These are phyloP conservation scores for Nineta flava DNA, from an alignment of 2,888 invertebrate genomes.

Conservation along the genomic window DNA sequence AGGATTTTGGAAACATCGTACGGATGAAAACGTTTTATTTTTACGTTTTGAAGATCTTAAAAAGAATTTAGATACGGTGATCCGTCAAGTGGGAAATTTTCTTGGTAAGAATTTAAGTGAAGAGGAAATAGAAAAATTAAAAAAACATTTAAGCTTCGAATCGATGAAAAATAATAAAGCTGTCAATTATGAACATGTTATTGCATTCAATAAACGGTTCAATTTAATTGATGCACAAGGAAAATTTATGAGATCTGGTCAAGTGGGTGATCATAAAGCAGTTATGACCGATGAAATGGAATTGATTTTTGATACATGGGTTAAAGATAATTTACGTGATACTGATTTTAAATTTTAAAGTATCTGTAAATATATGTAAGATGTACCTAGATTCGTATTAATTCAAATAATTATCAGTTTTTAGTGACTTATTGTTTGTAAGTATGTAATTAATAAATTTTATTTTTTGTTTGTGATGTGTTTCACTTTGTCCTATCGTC, in stretches of 20 bases:
- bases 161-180: constrained; percentile 32
- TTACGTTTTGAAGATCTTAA: constrained; percentile 22
- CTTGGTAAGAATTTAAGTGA: constrained; percentile 22
- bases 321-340: no score
- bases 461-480: no score
- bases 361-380: no score
- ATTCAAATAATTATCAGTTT: no score
- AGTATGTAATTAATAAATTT: no score
- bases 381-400: no score
- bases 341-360: no score
- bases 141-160: constrained; percentile 32
- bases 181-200: constrained; percentile 25
- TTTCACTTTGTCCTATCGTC: no score
- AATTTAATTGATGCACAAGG: constrained; percentile 11
- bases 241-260: constrained; percentile 23
- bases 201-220: constrained; percentile 16
- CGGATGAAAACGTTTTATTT: constrained; percentile 17
- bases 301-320: constrained; percentile 12
- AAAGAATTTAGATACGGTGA: constrained; percentile 26
- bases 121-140: constrained; percentile 24
- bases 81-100: constrained; percentile 27
- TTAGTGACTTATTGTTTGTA: no score
- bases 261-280: constrained; percentile 25
- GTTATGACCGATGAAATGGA: constrained; percentile 21
- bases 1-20: constrained; percentile 17